Evolutionary conservation across 2,888 invertebrate genomes (phyloP).

Genomic region (Ophion obscuratus): DNA sequence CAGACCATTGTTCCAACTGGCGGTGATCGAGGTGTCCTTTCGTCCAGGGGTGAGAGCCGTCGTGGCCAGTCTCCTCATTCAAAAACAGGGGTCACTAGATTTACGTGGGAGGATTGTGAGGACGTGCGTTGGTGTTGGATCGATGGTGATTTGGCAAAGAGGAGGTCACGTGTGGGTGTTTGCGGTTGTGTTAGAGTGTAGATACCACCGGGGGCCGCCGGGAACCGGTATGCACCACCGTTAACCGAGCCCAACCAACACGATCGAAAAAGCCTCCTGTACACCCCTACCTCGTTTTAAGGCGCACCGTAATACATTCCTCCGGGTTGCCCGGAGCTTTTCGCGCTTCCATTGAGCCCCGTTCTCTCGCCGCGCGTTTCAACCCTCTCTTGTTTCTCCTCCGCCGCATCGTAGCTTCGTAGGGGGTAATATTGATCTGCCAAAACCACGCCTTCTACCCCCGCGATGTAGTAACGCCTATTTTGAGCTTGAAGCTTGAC

Average conservation of each 20-base stretch:
- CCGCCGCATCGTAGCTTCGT: slow-evolving; percentile 59
- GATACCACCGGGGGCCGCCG: slow-evolving; percentile 64
- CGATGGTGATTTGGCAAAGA: slow-evolving; percentile 76
- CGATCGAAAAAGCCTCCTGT: slow-evolving; percentile 32
- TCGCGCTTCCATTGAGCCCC: slow-evolving; percentile 49
- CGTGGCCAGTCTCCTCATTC: slow-evolving; percentile 61
- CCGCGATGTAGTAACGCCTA: slow-evolving; percentile 77
- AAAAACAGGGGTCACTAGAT: slow-evolving; percentile 46
- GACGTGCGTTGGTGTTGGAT: slow-evolving; percentile 70
- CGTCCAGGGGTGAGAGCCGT: slow-evolving; percentile 47
- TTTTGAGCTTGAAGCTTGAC: slow-evolving; percentile 60
- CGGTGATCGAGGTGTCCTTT: not conserved
- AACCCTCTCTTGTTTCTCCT: slow-evolving; percentile 45
- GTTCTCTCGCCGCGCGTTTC: slow-evolving; percentile 31
- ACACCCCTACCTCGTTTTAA: slow-evolving; percentile 27
- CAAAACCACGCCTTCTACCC: slow-evolving; percentile 80
- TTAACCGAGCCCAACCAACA: slow-evolving; percentile 53
- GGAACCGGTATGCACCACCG: slow-evolving; percentile 45
- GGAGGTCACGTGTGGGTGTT: slow-evolving; percentile 65
- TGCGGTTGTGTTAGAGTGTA: slow-evolving; percentile 3
- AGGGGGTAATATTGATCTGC: slow-evolving; percentile 81
- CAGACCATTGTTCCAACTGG: not conserved
- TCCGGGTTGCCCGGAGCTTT: slow-evolving; percentile 47
- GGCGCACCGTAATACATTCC: slow-evolving; percentile 4
- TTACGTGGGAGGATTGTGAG: slow-evolving; percentile 33